phyloP scores from a whole-genome alignment of 1,140 invertebrate genomes.

The Bilobella aurantiaca region DNA sequence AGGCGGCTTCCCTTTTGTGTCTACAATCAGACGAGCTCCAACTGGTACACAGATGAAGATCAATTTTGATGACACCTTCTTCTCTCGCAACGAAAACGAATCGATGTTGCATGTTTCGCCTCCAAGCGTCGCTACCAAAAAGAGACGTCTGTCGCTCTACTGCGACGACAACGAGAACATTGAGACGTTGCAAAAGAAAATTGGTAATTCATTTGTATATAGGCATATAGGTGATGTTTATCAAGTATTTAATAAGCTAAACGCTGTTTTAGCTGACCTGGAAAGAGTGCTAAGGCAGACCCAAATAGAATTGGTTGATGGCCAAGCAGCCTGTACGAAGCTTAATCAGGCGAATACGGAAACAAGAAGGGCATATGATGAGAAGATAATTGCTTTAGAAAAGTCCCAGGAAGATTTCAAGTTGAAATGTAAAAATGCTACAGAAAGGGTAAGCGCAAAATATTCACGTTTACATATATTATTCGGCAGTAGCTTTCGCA shows the following conservation, averaged over 20 bases:
- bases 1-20: neutral
- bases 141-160: conserved; percentile 2
- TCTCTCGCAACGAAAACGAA: conserved; percentile 8
- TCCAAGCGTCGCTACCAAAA: neutral
- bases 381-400: conserved; percentile 20
- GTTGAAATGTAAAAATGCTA: conserved; percentile 14
- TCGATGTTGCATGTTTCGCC: conserved; percentile 22
- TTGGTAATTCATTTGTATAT: conserved; percentile 12
- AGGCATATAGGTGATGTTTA: neutral
- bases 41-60: conserved; percentile 9
- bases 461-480: neutral
- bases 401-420: conserved; percentile 10
- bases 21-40: neutral
- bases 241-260: neutral
- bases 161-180: conserved; percentile 13
- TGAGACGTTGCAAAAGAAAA: conserved; percentile 22
- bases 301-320: conserved; percentile 25
- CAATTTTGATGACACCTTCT: conserved; percentile 29
- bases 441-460: conserved; percentile 4
- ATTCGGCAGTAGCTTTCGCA: neutral
- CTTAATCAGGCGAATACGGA: conserved; percentile 26
- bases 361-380: conserved; percentile 7
- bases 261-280: conserved; percentile 22
- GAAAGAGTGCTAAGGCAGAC: conserved; percentile 24
- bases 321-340: conserved; percentile 15